phyloP scores from a whole-genome alignment of 2,888 invertebrate genomes.

The Chrysina gloriosa region DNA sequence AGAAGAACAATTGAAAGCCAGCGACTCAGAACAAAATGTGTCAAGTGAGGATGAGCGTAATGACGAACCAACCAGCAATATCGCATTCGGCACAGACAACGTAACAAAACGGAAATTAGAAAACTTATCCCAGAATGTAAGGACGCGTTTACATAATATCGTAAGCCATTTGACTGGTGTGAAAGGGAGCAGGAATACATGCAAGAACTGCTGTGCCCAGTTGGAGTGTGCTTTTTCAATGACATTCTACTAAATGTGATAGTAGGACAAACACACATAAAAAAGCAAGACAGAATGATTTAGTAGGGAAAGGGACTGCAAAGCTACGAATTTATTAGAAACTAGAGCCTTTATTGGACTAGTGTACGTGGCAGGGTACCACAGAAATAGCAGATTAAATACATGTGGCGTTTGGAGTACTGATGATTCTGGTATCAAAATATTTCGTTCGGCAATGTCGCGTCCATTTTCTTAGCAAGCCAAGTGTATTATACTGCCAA shows the following conservation, averaged over 20 bases:
- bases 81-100: no score
- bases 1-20: no score
- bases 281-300: background rate
- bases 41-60: no score
- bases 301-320: no score
- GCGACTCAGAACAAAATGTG: no score
- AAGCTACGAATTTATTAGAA: background rate
- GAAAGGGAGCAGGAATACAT: background rate
- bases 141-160: background rate
- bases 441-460: background rate
- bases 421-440: background rate
- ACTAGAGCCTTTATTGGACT: background rate
- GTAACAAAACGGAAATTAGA: background rate
- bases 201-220: background rate
- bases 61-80: no score
- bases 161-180: background rate
- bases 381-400: background rate
- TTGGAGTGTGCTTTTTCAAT: background rate
- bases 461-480: background rate
- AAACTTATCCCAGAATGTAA: background rate
- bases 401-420: background rate
- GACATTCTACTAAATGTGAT: background rate
- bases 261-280: background rate
- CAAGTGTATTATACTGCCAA: background rate
- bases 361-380: background rate